Evolutionary conservation across 1,140 invertebrate species (phyloP).

Genomic region (Charaxes varanes): DNA sequence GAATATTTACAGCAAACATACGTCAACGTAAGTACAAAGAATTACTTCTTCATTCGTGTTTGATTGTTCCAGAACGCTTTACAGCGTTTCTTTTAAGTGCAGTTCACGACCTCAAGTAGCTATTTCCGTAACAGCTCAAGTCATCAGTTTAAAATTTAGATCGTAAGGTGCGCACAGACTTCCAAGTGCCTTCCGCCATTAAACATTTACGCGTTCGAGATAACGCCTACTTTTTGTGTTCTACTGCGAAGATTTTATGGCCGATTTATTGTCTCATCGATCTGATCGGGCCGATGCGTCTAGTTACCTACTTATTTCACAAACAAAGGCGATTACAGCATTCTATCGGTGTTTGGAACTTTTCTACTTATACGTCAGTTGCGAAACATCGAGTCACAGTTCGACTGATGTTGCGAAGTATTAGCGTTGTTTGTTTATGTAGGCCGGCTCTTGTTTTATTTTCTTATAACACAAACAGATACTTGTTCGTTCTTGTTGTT

Average conservation of each 20-base stretch:
- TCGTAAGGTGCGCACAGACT: constrained; percentile 41
- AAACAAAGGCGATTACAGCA: constrained; percentile 44
- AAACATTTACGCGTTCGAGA: constrained; percentile 63
- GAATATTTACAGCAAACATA: too few species aligned
- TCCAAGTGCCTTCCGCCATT: constrained; percentile 49
- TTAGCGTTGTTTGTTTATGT: too few species aligned
- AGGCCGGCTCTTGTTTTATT: too few species aligned
- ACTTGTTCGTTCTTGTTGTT: too few species aligned
- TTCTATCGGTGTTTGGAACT: constrained; percentile 41
- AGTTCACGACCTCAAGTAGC: constrained; percentile 47
- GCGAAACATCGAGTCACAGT: constrained; percentile 22
- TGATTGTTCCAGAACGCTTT: too few species aligned
- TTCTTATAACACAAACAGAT: too few species aligned
- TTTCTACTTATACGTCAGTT: constrained; percentile 26
- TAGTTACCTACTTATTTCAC: constrained; percentile 49
- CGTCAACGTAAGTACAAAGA: too few species aligned
- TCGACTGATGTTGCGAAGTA: constrained; percentile 16
- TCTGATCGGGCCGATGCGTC: constrained; percentile 40
- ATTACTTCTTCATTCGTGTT: too few species aligned
- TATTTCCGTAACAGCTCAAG: constrained; percentile 60
- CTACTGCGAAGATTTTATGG: constrained; percentile 52
- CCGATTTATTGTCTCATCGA: constrained; percentile 57
- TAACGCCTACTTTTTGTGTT: constrained; percentile 61
- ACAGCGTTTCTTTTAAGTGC: constrained; percentile 50
- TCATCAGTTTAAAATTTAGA: constrained; percentile 66